Evolutionary conservation across 1,140 invertebrate genomes (phyloP).

Genomic region (Hyphantria cunea): DNA sequence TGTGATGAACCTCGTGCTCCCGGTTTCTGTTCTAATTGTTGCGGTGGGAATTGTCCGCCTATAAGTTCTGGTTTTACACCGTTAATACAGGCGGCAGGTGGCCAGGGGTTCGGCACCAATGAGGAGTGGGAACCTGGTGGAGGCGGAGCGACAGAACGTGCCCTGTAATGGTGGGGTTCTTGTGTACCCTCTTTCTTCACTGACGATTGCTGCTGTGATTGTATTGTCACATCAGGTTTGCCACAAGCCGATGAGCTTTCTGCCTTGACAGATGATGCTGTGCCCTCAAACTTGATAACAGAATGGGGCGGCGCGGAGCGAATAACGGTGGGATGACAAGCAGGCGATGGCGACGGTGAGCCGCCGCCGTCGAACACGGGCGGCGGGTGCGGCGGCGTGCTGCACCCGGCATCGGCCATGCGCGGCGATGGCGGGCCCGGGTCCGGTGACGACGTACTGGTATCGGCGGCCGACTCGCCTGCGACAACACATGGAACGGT

Average conservation of each 20-base stretch:
- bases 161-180: slow-evolving; percentile 66
- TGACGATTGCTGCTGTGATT: slow-evolving; percentile 54
- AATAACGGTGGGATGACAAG: slow-evolving; percentile 80
- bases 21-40: slow-evolving; percentile 83
- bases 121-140: slow-evolving; percentile 61
- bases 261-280: slow-evolving; percentile 49
- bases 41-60: slow-evolving; percentile 85
- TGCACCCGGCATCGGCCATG: slow-evolving; percentile 83
- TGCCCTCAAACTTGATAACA: slow-evolving; percentile 80
- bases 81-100: slow-evolving; percentile 85
- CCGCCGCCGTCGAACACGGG: slow-evolving; percentile 78
- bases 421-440: slow-evolving; percentile 90
- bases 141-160: slow-evolving; percentile 56
- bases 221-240: slow-evolving; percentile 54
- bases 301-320: slow-evolving; percentile 79
- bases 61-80: slow-evolving; percentile 91
- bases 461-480: slow-evolving; percentile 94
- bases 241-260: slow-evolving; percentile 45
- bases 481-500: slow-evolving; percentile 58
- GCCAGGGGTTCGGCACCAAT: slow-evolving; percentile 81
- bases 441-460: slow-evolving; percentile 93
- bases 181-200: slow-evolving; percentile 67
- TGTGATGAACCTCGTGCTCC: slow-evolving; percentile 83
- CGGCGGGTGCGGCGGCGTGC: slow-evolving; percentile 78
- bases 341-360: slow-evolving; percentile 76